Percentiles rank a stretch among this genome's conserved stretches.
phyloP scores from a whole-genome alignment of 2,888 invertebrate genomes.

The Agrochola lychnidis region DNA sequence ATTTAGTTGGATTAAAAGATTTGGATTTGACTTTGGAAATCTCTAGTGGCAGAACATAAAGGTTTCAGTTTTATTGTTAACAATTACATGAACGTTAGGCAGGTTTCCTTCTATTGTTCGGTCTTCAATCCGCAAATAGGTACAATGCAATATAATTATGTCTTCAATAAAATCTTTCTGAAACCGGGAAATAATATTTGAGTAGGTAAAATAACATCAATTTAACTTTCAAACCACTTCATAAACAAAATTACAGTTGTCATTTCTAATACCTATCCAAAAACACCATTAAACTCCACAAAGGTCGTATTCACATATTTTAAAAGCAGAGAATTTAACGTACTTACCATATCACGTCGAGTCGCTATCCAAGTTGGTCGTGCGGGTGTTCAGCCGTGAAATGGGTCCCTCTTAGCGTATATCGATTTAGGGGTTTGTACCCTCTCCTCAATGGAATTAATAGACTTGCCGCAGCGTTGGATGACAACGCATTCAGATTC shows the following conservation, averaged over 20 bases:
- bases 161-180: not conserved
- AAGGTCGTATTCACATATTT: conserved; percentile 49
- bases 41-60: not conserved
- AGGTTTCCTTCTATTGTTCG: not conserved
- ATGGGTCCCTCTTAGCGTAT: conserved; percentile 74
- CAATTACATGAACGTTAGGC: not conserved
- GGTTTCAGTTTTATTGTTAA: not conserved
- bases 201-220: not conserved
- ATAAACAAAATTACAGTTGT: not conserved
- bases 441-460: conserved; percentile 68
- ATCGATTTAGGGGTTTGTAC: conserved; percentile 71
- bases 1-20: conserved; percentile 35
- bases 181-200: not conserved
- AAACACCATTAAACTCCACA: conserved; percentile 20
- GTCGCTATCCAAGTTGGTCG: conserved; percentile 67
- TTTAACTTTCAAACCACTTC: not conserved
- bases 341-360: conserved; percentile 65
- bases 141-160: not conserved
- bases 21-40: conserved; percentile 15
- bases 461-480: conserved; percentile 65
- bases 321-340: conserved; percentile 56
- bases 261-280: not conserved
- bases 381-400: conserved; percentile 73
- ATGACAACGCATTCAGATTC: conserved; percentile 68
- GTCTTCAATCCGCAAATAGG: not conserved